Evolutionary conservation across 2,888 invertebrate species (phyloP).

Genomic region (Tenthredo amoena): DNA sequence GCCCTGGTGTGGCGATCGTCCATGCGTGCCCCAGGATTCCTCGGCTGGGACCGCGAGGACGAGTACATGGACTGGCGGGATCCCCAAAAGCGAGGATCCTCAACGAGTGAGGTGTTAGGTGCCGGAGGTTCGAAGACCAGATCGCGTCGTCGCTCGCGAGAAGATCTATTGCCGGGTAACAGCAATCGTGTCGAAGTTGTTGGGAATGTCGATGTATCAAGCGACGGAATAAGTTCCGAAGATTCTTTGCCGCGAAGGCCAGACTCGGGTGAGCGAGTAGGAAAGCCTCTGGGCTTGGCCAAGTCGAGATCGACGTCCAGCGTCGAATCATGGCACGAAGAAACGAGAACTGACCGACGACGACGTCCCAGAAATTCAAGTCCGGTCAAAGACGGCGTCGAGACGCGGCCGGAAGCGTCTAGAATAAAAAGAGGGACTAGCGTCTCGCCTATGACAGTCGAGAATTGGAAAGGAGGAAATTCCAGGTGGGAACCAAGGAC

Average conservation of each 20-base stretch:
- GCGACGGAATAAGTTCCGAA: not conserved
- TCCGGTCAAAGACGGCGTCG: conserved; percentile 55
- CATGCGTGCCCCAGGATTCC: conserved; percentile 76
- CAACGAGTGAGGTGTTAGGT: conserved; percentile 56
- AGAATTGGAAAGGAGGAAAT: conserved; percentile 71
- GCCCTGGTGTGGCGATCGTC: conserved; percentile 77
- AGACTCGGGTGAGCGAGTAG: conserved; percentile 22
- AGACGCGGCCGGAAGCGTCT: conserved; percentile 55
- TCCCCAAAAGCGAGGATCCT: conserved; percentile 62
- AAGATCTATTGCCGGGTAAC: not conserved
- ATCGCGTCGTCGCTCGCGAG: conserved; percentile 46
- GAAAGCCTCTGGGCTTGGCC: conserved; percentile 61
- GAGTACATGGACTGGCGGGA: conserved; percentile 77
- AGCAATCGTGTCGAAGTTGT: conserved; percentile 9
- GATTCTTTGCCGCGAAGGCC: not conserved
- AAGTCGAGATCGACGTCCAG: conserved; percentile 71
- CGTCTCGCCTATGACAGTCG: conserved; percentile 68
- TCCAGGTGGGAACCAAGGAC: conserved; percentile 63
- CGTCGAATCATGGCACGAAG: conserved; percentile 69
- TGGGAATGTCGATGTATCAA: not conserved
- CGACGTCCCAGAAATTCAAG: conserved; percentile 64
- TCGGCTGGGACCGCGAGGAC: conserved; percentile 77
- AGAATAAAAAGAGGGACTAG: conserved; percentile 66
- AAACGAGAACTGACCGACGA: conserved; percentile 60
- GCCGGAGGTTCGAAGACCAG: conserved; percentile 47